Evolutionary conservation across 2,888 invertebrate species (phyloP).

Genomic region (Ethmia dodecea): DNA sequence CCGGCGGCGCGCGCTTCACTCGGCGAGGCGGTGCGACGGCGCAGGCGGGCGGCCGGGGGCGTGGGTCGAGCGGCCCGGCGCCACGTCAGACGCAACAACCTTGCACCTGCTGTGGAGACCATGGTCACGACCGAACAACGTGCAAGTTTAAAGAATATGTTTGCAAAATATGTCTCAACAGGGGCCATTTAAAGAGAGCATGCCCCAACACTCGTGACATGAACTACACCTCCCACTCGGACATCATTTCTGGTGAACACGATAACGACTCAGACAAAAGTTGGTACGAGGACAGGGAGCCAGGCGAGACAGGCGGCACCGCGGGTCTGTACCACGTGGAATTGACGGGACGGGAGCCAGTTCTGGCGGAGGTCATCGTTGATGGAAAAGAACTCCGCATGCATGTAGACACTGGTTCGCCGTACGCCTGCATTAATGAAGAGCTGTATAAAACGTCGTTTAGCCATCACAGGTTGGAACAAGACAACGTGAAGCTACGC

Average conservation of each 20-base stretch:
- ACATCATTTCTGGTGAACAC: background rate
- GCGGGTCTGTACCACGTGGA: slow-evolving; percentile 1
- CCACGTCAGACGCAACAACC: background rate
- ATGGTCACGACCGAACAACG: background rate
- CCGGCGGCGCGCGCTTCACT: background rate
- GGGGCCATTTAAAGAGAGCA: slow-evolving; percentile 3
- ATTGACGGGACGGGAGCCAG: slow-evolving; percentile 3
- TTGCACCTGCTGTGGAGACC: slow-evolving; percentile 1
- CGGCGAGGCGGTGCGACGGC: background rate
- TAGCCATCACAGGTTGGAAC: background rate
- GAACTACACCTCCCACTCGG: background rate
- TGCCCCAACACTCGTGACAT: background rate
- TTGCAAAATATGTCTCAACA: slow-evolving; percentile 1
- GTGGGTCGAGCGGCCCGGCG: no score
- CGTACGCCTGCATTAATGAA: slow-evolving; percentile 4
- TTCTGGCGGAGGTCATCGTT: slow-evolving; percentile 4
- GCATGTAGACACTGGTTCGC: slow-evolving; percentile 7
- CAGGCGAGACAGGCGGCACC: background rate
- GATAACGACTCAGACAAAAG: background rate
- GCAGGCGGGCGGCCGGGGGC: background rate
- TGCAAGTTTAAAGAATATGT: slow-evolving; percentile 8
- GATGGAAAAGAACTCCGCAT: slow-evolving; percentile 2
- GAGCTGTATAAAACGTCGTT: background rate
- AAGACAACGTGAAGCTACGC: background rate
- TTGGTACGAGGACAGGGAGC: no score